Base-by-base conservation (phyloP, 2,113 vertebrate genomes). In the Laterallus jamaicensis region DNA sequence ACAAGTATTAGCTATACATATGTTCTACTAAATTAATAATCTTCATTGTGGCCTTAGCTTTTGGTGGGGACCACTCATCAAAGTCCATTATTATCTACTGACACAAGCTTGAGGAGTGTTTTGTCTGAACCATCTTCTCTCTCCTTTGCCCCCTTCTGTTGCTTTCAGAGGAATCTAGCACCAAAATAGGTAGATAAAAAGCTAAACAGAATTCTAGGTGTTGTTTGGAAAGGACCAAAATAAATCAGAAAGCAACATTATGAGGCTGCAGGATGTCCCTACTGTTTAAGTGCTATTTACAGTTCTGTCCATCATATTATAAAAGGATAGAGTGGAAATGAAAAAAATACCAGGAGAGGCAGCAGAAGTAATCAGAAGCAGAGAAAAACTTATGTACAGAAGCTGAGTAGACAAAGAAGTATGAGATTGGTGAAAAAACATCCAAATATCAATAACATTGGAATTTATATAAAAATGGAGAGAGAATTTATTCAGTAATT, bases 1-100 rank as follows among this genome's bases (percentile, higher is more conserved):
- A 79, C 42, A 93, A 64, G 13, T 69, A 71, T 60, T 90, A 94
- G 67, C 55, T 86, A 66, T 56, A 68, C 32, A 66, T 56, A 76
- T 62, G 29, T 85, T 93, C 85, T 68, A 39, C 64, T 87, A 92
- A 91, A 82, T 82, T 82, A 82, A 73, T 80, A 80, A 49, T 82
- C 32, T 66, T 76, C 40, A 56, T 60, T 54, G 35, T 42, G 24
- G 22, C 42, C 42, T 85, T 58, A 82, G 70, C 20, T 80, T 89
- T 90, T 82, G 78, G 29, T 63, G 82, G 29, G 11, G 44, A 58
- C 70, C 77, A 63, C 64, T 91, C 31, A 14, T 70, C 1, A 1
- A 26, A 82, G 49, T 5, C 42, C 37, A 35, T 42, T 91, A 74
- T 69, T 81, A 56, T 54, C 55, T 67, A 42, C 37, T 59, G 81